A percentile compares a stretch with the other conserved stretches of the same genome.
These are phyloP conservation scores for Xenus cinereus DNA, from an alignment of 2,113 vertebrate genomes.

Conservation along the genomic window DNA sequence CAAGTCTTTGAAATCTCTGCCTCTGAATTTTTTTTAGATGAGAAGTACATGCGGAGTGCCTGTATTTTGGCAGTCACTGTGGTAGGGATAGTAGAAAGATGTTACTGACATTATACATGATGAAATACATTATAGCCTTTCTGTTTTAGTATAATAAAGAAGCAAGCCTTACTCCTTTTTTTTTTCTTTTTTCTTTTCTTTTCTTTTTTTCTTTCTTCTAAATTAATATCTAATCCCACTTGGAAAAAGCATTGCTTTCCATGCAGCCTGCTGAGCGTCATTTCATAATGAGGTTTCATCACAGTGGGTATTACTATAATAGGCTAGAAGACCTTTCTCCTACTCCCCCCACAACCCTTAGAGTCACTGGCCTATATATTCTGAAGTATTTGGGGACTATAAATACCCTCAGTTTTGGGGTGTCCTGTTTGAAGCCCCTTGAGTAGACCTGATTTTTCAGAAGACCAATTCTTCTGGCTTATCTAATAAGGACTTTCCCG, in stretches of 20 bases:
- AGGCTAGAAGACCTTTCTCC: neutral
- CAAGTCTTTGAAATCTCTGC: neutral
- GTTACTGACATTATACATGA: neutral
- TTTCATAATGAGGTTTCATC: conserved; percentile 23
- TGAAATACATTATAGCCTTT: neutral
- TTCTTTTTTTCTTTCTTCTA: neutral
- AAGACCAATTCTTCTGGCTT: neutral
- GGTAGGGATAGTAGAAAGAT: neutral
- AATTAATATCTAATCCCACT: neutral
- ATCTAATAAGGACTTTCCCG: neutral
- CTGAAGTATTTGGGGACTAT: neutral
- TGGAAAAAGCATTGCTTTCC: neutral
- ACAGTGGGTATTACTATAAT: neutral
- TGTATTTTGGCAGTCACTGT: neutral
- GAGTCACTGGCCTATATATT: conserved; percentile 2
- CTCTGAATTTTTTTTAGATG: neutral
- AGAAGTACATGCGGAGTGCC: neutral
- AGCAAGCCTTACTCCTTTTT: neutral
- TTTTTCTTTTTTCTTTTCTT: too few species aligned
- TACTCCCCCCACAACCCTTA: neutral
- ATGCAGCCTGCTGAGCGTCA: neutral
- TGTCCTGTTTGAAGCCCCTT: neutral
- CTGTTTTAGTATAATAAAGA: neutral
- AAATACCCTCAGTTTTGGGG: neutral
- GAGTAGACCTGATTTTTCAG: neutral